Base-by-base conservation (phyloP, 2,888 invertebrate genomes). In the Atherix ibis region DNA sequence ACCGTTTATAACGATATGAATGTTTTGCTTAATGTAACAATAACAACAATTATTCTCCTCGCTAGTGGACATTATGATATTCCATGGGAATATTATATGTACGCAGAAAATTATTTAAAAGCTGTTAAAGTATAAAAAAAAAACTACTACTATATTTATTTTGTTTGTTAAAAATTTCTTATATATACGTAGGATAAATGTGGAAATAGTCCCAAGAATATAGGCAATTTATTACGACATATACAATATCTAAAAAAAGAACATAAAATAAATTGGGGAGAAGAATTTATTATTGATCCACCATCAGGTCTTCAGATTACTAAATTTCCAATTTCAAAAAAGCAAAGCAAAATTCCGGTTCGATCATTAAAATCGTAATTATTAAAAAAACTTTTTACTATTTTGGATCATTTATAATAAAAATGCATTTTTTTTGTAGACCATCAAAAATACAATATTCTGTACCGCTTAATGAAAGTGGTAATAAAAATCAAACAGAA, bases 131-230 rank as follows among this genome's bases (percentile, higher is more conserved):
- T n/a, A n/a, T n/a, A n/a, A n/a, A n/a, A n/a, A n/a, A n/a, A n/a
- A n/a, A n/a, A n/a, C n/a, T n/a, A n/a, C n/a, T n/a, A n/a, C n/a
- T n/a, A n/a, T n/a, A n/a, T n/a, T n/a, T n/a, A n/a, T n/a, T n/a
- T n/a, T n/a, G n/a, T n/a, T n/a, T n/a, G n/a, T n/a, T n/a, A n/a
- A n/a, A n/a, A n/a, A n/a, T n/a, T n/a, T n/a, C 29, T 47, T n/a
- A 19, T 34, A 15, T 27, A 35, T n/a, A 27, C 45, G 12, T 39
- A 35, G 2, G 39, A 44, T 32, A 42, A 43, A 2, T 44, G 34
- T 26, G 43, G 41, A 3, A 33, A 44, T 12, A 28, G 36, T 27
- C 44, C 46, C 6, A 41, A 42, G 19, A 46, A 46, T 35, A 40
- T 46, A 18, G 37, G 29, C 2, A 30, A 36, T 1, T 32, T 46